Evolutionary conservation across 2,888 invertebrate genomes (phyloP).

Genomic region (Andrena trimmerana): DNA sequence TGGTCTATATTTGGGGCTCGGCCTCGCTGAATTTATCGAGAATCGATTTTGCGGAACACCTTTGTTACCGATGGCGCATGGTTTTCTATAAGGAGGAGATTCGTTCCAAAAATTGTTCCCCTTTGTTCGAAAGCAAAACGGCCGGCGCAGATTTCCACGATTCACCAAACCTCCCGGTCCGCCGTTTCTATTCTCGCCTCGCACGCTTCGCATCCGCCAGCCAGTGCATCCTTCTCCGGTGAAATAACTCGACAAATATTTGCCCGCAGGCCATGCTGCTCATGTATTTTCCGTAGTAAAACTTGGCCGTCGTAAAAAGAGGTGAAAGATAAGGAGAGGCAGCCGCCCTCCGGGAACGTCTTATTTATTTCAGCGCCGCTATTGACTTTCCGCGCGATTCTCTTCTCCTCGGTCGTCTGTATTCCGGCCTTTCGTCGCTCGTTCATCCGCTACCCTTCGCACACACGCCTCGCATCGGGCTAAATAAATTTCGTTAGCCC

Average conservation of each 20-base stretch:
- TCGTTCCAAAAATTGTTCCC: slow-evolving; percentile 1
- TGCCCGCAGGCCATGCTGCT: slow-evolving; percentile 28
- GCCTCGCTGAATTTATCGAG: neutral
- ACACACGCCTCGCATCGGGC: neutral
- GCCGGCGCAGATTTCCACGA: neutral
- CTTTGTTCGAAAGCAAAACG: neutral
- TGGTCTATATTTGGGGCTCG: too few relatives aligned
- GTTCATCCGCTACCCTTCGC: neutral
- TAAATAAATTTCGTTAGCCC: slow-evolving; percentile 31
- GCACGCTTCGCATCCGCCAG: neutral
- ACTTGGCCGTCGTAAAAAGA: slow-evolving; percentile 23
- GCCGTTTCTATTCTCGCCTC: neutral
- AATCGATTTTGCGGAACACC: neutral
- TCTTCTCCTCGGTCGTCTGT: neutral
- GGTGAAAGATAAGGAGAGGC: slow-evolving; percentile 28
- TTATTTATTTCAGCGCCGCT: slow-evolving; percentile 56
- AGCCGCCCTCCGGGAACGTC: slow-evolving; percentile 17
- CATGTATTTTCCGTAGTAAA: slow-evolving; percentile 18
- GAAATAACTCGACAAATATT: slow-evolving; percentile 47
- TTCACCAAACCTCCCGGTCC: neutral
- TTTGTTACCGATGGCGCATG: neutral
- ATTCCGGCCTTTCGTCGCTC: neutral
- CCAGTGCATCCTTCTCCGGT: neutral
- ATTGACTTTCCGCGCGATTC: slow-evolving; percentile 35
- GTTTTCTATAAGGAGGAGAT: neutral